Evolutionary conservation across 2,797 vertebrate species (phyloP).

Genomic region (Limnodromus scolopaceus): DNA sequence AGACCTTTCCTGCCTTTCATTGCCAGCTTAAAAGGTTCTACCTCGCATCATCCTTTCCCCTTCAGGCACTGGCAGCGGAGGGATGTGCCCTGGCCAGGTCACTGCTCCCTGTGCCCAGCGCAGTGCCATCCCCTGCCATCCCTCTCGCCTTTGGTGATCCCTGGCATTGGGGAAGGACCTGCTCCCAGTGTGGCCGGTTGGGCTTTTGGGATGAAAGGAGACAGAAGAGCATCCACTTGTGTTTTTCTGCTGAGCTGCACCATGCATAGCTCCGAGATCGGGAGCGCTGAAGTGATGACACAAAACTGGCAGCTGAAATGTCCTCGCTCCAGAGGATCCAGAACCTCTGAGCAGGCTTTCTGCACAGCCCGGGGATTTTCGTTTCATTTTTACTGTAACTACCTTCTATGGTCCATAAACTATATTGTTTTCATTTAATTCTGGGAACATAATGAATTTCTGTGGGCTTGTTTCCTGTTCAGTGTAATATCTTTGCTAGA

Average conservation of each 20-base stretch:
- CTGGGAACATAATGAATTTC: conserved; percentile 69
- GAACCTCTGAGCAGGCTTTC: neutral
- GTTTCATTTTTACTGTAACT: conserved; percentile 56
- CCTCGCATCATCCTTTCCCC: neutral
- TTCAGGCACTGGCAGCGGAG: neutral
- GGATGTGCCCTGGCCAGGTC: neutral
- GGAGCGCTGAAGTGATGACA: conserved; percentile 21
- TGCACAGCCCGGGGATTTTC: neutral
- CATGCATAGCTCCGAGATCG: neutral
- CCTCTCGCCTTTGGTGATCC: accelerated
- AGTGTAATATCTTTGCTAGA: conserved; percentile 59
- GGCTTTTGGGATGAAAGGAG: accelerated
- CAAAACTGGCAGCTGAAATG: neutral
- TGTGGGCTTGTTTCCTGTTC: conserved; percentile 68
- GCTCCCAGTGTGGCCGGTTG: accelerated
- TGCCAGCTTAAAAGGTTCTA: neutral
- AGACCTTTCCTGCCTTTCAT: neutral
- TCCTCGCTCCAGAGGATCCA: neutral
- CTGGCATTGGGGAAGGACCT: accelerated
- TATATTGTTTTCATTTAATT: conserved; percentile 72
- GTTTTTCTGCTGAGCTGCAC: neutral
- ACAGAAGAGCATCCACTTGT: accelerated
- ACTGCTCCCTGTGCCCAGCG: accelerated
- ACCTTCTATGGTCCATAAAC: conserved; percentile 63
- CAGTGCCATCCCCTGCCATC: neutral